Evolutionary conservation across 1,140 invertebrate genomes (phyloP), one percentile per base, ranked within the genome.

Genomic region (Musca vetustissima): DNA sequence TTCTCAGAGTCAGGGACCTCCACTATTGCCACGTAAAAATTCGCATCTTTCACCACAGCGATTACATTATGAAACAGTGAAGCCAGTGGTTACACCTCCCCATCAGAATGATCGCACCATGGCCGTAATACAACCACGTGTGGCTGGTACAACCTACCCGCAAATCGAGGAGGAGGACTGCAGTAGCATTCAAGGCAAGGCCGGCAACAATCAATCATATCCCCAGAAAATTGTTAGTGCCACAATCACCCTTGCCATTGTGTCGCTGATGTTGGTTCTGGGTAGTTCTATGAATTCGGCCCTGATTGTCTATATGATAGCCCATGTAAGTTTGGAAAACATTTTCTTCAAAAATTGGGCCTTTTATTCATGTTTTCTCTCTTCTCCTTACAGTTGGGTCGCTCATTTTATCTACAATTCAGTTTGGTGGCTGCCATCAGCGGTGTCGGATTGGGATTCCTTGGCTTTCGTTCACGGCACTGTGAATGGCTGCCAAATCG

Each of bases 331-430:
- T 72, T 22, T 3, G 28, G 3, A 19, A 13, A 43, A 6, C 14
- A 59, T 13, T n/a, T 55, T 15, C 19, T 15, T 6, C 0, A 32
- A 17, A 52, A 52, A 13, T 32, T 3, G 3, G 9, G 28, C 9
- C 9, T 32, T 32, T 28, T 28, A 32, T 32, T n/a, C n/a, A n/a
- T n/a, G n/a, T n/a, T n/a, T n/a, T n/a, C n/a, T n/a, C n/a, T n/a
- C n/a, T n/a, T 14, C 1, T 14, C 11, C 72, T 84, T 83, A 2
- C 76, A 89, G 86, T 76, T 88, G 71, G 89, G 89, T 7, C 83
- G 88, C 49, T 83, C 85, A 6, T 91, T 90, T 73, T 91, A 89
- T 73, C 78, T 91, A n/a, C 88, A 90, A 75, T 88, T 90, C 68
- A 87, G 88, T 21, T 85, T 89, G 17, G 78, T 89, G 0, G 86